Conservation (phyloP, 2,888 invertebrate genomes). For the Hirtodrosophila alboralis region DNA sequence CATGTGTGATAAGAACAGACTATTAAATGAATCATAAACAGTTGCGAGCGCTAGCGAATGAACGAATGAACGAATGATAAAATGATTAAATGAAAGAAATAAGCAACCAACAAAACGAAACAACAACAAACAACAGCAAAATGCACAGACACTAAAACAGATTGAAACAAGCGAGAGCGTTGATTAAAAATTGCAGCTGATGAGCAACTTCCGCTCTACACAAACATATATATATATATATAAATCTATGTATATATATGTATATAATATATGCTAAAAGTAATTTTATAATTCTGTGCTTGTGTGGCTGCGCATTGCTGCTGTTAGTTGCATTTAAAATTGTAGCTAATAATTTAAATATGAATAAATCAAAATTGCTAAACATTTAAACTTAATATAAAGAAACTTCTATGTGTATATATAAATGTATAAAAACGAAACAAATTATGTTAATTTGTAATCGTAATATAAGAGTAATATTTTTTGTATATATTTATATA, state of each 20-base stretch:
- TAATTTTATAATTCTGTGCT: constrained; percentile 6
- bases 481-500: constrained; percentile 26
- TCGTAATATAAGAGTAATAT: constrained; percentile 34
- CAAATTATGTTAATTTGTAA: constrained; percentile 31
- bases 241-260: constrained; percentile 18
- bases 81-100: constrained; percentile 16
- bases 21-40: constrained; percentile 46
- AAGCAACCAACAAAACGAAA: constrained; percentile 50
- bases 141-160: constrained; percentile 30
- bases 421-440: constrained; percentile 34
- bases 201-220: constrained; percentile 68
- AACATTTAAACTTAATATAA: constrained; percentile 66
- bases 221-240: constrained; percentile 5
- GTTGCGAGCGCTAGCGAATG: constrained; percentile 29
- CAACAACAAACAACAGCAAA: constrained; percentile 38
- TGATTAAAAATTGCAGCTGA: constrained; percentile 55
- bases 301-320: constrained; percentile 41
- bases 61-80: constrained; percentile 16
- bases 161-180: constrained; percentile 41
- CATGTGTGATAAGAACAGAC: constrained; percentile 23
- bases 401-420: constrained; percentile 17
- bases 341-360: constrained; percentile 73
- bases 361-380: constrained; percentile 62
- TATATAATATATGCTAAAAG: constrained; percentile 11
- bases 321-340: constrained; percentile 50